phyloP scores from a whole-genome alignment of 2,797 vertebrate species.

The Dipus sagitta region DNA sequence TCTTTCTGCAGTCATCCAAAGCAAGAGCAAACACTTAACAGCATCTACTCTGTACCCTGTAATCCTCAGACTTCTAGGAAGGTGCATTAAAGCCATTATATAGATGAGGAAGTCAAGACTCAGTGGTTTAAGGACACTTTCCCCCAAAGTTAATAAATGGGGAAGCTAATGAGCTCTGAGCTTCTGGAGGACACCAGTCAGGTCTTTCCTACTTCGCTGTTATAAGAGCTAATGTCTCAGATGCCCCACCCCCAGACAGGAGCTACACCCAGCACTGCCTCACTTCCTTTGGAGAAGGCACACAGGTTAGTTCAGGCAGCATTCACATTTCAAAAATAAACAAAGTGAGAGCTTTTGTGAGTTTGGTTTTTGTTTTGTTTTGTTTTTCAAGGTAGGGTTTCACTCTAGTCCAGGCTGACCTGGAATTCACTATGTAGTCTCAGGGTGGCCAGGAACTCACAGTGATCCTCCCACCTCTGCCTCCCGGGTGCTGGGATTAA shows the following conservation, averaged over 20 bases:
- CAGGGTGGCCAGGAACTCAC: too few species aligned
- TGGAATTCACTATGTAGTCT: too few species aligned
- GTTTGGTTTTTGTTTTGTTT: too few species aligned
- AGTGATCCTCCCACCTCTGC: too few species aligned
- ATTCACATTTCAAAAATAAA: background rate
- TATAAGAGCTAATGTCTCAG: background rate
- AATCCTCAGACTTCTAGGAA: background rate
- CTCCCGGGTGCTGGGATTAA: too few species aligned
- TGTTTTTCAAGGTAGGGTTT: too few species aligned
- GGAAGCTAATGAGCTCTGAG: background rate
- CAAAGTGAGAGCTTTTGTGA: background rate
- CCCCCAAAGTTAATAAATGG: background rate
- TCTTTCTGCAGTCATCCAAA: background rate
- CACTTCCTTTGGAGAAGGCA: background rate
- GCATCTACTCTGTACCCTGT: background rate
- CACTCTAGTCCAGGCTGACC: too few species aligned
- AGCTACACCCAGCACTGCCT: background rate
- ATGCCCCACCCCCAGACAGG: background rate
- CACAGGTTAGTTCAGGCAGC: background rate
- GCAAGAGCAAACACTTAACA: background rate
- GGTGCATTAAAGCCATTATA: background rate
- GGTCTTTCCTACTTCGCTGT: background rate
- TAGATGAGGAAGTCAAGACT: background rate
- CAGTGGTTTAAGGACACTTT: background rate
- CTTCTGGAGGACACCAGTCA: conserved; percentile 12